phyloP scores from a whole-genome alignment of 2,113 vertebrate genomes.

The Oncorhynchus masou region DNA sequence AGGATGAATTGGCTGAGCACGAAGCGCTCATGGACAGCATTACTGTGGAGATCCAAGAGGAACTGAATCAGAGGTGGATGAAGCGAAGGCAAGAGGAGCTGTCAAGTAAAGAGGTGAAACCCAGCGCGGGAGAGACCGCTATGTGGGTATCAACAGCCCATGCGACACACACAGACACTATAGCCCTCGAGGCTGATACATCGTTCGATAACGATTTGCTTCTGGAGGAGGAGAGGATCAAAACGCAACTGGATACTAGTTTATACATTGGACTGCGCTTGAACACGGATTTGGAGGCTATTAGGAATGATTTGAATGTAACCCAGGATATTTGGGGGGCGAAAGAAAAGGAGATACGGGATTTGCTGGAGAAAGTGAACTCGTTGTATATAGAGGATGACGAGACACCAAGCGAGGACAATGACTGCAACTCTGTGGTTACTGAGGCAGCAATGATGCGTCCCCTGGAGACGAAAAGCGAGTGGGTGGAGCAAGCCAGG shows the following conservation, averaged over 20 bases:
- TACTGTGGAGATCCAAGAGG: slow-evolving; percentile 84
- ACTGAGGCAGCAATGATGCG: slow-evolving; percentile 32
- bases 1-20: slow-evolving; percentile 82
- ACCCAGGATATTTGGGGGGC: slow-evolving; percentile 77
- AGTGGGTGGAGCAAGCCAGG: slow-evolving; percentile 83
- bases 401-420: slow-evolving; percentile 23
- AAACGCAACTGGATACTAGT: slow-evolving; percentile 88
- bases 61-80: slow-evolving; percentile 91
- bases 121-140: slow-evolving; percentile 30
- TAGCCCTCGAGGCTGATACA: neutral
- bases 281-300: slow-evolving; percentile 85
- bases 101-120: slow-evolving; percentile 56
- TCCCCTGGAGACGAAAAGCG: slow-evolving; percentile 44
- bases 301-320: slow-evolving; percentile 80
- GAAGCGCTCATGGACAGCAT: slow-evolving; percentile 81
- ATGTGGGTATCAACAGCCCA: neutral
- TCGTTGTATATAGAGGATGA: slow-evolving; percentile 68
- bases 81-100: slow-evolving; percentile 80
- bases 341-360: slow-evolving; percentile 81
- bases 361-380: slow-evolving; percentile 80
- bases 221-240: slow-evolving; percentile 82
- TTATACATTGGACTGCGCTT: slow-evolving; percentile 90
- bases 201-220: slow-evolving; percentile 67
- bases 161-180: neutral
- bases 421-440: slow-evolving; percentile 17